Evolutionary conservation across 1,140 invertebrate genomes (phyloP).

Genomic region (Bombus consobrinus): DNA sequence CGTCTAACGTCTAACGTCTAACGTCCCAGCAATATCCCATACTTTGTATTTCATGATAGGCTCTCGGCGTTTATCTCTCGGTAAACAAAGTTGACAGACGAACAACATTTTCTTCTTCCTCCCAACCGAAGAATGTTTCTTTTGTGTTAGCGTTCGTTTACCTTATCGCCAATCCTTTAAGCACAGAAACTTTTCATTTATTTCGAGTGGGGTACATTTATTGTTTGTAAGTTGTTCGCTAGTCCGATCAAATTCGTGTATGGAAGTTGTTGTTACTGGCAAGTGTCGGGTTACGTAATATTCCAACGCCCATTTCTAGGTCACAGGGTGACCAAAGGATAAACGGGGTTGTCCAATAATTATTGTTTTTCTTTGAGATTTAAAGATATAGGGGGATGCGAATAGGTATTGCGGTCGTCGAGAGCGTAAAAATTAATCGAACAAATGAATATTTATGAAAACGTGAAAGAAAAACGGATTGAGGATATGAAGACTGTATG

Average conservation of each 20-base stretch:
- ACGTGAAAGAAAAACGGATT: background rate
- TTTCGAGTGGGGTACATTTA: background rate
- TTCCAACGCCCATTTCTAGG: conserved; percentile 48
- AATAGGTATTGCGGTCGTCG: too few species aligned
- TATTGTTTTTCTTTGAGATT: background rate
- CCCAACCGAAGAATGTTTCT: conserved; percentile 3
- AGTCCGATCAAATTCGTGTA: background rate
- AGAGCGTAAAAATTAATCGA: background rate
- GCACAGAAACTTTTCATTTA: background rate
- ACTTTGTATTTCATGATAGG: conserved; percentile 22
- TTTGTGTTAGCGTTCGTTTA: conserved; percentile 8
- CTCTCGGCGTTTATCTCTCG: conserved; percentile 1
- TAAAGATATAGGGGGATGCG: too few species aligned
- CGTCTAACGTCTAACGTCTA: background rate
- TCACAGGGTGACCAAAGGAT: conserved; percentile 23
- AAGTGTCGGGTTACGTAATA: conserved; percentile 35
- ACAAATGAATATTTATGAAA: background rate
- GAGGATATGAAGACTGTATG: background rate
- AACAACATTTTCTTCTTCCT: background rate
- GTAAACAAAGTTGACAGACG: conserved; percentile 35
- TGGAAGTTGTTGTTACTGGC: background rate
- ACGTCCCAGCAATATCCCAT: background rate
- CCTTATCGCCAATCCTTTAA: background rate
- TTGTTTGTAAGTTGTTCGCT: background rate
- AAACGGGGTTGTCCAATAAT: background rate